Evolutionary conservation across 2,113 vertebrate species (phyloP).

Genomic region (Chaetodon auriga): DNA sequence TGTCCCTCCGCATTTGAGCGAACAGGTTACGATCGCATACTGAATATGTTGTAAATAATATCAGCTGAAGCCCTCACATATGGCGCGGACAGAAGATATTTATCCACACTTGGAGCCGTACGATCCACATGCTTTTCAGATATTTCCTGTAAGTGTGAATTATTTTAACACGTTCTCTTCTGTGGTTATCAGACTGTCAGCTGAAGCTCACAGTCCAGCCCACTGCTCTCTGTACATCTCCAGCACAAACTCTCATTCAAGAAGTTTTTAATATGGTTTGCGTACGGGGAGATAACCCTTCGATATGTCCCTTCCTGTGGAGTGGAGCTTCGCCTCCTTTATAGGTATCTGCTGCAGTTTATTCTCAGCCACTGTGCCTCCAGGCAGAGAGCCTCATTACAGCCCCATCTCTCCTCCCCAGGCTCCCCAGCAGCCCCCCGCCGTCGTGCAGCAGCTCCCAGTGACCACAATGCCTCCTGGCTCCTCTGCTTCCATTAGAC

Average conservation of each 20-base stretch:
- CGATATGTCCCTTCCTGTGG: background rate
- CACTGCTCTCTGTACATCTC: constrained; percentile 10
- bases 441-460: constrained; percentile 77
- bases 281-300: background rate
- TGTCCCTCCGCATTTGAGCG: constrained; percentile 31
- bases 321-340: constrained; percentile 12
- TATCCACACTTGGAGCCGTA: constrained; percentile 27
- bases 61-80: constrained; percentile 32
- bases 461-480: constrained; percentile 50
- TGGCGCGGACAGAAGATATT: constrained; percentile 56
- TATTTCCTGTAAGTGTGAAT: constrained; percentile 47
- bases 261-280: constrained; percentile 39
- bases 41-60: constrained; percentile 23
- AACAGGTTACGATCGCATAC: constrained; percentile 48
- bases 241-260: background rate
- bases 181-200: background rate
- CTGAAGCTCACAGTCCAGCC: background rate
- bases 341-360: constrained; percentile 36
- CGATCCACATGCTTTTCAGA: constrained; percentile 35
- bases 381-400: constrained; percentile 76
- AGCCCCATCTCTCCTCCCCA: constrained; percentile 45
- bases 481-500: constrained; percentile 48
- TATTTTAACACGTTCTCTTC: background rate
- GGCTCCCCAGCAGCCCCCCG: constrained; percentile 67
- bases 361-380: constrained; percentile 57